Evolutionary conservation across 1,140 invertebrate genomes (phyloP), one percentile per base, ranked within the genome.

Genomic region (Lepidostoma basale): DNA sequence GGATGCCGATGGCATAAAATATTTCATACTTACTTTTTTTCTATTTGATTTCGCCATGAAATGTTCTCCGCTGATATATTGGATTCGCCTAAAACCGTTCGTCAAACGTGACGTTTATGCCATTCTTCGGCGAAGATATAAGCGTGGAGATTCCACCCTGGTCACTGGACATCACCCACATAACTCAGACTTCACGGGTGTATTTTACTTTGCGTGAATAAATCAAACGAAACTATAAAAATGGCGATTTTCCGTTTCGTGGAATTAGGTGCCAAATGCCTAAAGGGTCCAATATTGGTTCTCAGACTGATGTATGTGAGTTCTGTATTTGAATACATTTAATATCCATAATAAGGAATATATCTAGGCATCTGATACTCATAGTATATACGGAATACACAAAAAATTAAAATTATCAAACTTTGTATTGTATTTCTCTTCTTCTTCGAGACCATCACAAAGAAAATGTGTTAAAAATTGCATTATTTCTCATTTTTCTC

Each of bases 91-190:
- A 56, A 56, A 33, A 56, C 30, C 52, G 52, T 56, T 36, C 52
- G 30, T 56, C 52, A 36, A 56, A 56, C 18, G 52, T 36, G 52
- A 56, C 52, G 36, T 56, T 56, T 56, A 36, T 56, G 20, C 8
- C 52, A 22, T 56, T 56, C 52, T 56, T 56, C 30, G 52, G 52
- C 20, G n/a, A 23, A 33, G 16, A 56, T 26, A 36, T 16, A 44
- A 44, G 40, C 18, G 40, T 10, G 44, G 44, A 18, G 14, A 20
- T 47, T 36, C 33, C 6, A 18, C 44, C 44, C 10, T 8, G 18
- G 18, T 3, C n/a, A n/a, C n/a, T n/a, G n/a, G n/a, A n/a, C n/a
- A n/a, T n/a, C n/a, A n/a, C n/a, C n/a, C n/a, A n/a, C n/a, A 47
- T 47, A 22, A 47, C 14, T 47, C 44, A 36, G 9, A n/a, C 14